Base-by-base conservation (phyloP, 2,888 invertebrate species). In the Pocota personata region DNA sequence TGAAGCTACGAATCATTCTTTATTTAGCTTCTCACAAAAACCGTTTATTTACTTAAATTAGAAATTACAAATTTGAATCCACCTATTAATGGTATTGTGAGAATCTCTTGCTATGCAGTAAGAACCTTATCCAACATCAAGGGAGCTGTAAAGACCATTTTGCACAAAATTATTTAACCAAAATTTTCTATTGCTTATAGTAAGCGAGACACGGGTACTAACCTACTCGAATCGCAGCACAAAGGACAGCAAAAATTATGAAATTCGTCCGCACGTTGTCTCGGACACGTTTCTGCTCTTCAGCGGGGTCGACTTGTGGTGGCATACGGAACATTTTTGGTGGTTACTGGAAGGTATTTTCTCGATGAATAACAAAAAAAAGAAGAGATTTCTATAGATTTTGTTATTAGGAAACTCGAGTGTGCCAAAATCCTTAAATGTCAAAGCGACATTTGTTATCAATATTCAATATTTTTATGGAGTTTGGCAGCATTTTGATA, bases 321-420 rank as follows among this genome's bases (percentile, higher is more conserved):
- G 92, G 91, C 87, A 92, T 89, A 4, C 92, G 92, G 83, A 92
- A 92, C 92, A 92, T 92, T 43, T 82, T 89, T 55, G 0, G 12
- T 7, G 3, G 7, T 16, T 40, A 4, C 12, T 24, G 10, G 12
- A 8, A 35, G 1, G 10, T 14, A 10, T 6, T 10, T 14, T 50
- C 21, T 4, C 4, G 7, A 8, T 37, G 2, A n/a, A 37, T 10
- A n/a, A 10, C 8, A 1, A 10, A 4, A n/a, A n/a, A 3, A n/a
- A 1, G 1, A 40, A 14, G 32, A n/a, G n/a, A 40, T 6, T 8
- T 21, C 8, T 16, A 60, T 24, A 30, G 30, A 64, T 19, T 46
- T 46, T 46, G 6, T 64, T 35, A 43, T 2, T 48, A 3, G 6
- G 48, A 27, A 35, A 40, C 60, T 72, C 72, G 58, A 60, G 72